A percentile compares a stretch with the other conserved stretches of the same genome.
Evolutionary conservation across 2,113 vertebrate species (phyloP).

Genomic region (Oryzias curvinotus): DNA sequence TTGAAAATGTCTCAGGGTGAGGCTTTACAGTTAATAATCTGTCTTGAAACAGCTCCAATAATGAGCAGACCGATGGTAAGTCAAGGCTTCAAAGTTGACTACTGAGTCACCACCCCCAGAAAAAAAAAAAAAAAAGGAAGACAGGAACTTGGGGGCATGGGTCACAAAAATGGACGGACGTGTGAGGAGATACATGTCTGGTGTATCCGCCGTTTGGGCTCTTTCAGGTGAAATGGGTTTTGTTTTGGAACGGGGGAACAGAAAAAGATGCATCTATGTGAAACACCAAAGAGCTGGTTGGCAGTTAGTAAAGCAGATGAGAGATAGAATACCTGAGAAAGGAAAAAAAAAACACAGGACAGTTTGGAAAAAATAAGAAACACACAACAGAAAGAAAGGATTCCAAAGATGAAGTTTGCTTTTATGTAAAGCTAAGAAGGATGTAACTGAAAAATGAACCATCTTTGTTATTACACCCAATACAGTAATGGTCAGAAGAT

Average conservation of each 20-base stretch:
- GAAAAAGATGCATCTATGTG: conserved; percentile 81
- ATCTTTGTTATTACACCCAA: neutral
- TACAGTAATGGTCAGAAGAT: conserved; percentile 5
- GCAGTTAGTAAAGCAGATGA: conserved; percentile 93
- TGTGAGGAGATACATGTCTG: conserved; percentile 66
- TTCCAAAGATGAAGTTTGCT: conserved; percentile 13
- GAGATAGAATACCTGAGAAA: conserved; percentile 95
- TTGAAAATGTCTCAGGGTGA: conserved; percentile 41
- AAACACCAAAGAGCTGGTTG: conserved; percentile 83
- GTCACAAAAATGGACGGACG: conserved; percentile 74
- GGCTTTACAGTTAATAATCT: conserved; percentile 28
- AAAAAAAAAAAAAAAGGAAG: conserved; percentile 45
- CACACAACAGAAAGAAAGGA: conserved; percentile 51
- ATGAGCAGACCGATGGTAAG: conserved; percentile 59
- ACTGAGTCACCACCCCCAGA: conserved; percentile 44
- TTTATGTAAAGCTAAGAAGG: conserved; percentile 7
- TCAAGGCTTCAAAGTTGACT: conserved; percentile 67
- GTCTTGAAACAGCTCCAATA: conserved; percentile 63
- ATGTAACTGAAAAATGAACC: conserved; percentile 14
- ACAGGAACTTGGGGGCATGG: conserved; percentile 61
- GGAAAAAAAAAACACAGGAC: conserved; percentile 77
- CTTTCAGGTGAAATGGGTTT: conserved; percentile 60
- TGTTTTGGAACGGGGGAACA: conserved; percentile 78
- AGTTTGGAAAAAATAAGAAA: conserved; percentile 60
- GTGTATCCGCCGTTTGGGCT: conserved; percentile 77